Evolutionary conservation across 2,797 vertebrate genomes (phyloP), one percentile per base, ranked within the genome.

Genomic region (Coilia nasus): DNA sequence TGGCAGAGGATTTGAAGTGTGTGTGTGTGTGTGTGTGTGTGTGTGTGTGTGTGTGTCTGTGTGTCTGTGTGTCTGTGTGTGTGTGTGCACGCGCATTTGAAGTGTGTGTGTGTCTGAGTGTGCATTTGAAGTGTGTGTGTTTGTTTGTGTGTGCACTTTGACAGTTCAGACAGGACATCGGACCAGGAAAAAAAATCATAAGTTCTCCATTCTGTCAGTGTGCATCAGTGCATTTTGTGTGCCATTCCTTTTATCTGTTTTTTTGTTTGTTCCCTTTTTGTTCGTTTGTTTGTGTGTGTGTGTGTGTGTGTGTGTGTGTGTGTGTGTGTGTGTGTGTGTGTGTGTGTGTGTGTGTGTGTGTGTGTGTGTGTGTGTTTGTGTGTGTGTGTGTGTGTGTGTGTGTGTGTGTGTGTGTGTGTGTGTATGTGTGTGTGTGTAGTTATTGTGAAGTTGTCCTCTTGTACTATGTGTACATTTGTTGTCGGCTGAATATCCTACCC

Each of bases 1-100:
- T 71, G 4, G 31, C 15, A 7, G 14, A 75, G 67, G 28, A 15
- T 35, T 14, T 5, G 6, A 75, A 15, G 15, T 35, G 28, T 75
- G 64, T 31, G 25, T 35, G 64, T 35, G n/a, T 11, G 28, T 60
- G 81, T 81, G 82, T 81, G 82, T 82, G 44, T 44, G 31, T 25
- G 50, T 3, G 35, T 12, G 56, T 80, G 47, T 71, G 82, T 83
- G 14, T 56, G 81, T 59, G 47, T 2, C 28, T 0, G 46, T 9
- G 25, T 21, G 59, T 64, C 14, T 23, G 56, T n/a, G 25, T 17
- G 6, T 35, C 10, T 59, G 31, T 59, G 54, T 25, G 14, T 82
- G 19, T 82, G 19, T 54, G 19, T 83, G 23, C 23, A 21, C 19
- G 59, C 21, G 60, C 25, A 10, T 67, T 23, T 75, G 81, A 81